Base-by-base conservation (phyloP, 2,888 invertebrate species). In the Lepas anatifera region DNA sequence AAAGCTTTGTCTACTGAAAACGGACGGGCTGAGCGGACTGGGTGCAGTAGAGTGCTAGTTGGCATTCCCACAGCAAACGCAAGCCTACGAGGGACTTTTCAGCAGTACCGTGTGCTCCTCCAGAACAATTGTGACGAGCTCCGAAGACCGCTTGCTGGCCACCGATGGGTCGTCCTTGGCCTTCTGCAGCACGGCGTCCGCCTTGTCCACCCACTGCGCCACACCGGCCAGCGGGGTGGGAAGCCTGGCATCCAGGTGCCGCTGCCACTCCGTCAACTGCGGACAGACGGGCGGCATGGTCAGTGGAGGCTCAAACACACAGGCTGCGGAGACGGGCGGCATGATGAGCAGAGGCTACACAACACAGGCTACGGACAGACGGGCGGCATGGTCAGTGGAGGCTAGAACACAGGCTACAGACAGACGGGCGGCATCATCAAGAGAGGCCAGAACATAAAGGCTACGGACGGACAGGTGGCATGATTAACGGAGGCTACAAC, bases 41-140 rank as follows among this genome's bases (percentile, higher is more conserved):
- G n/a, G n/a, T n/a, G n/a, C n/a, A n/a, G n/a, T n/a, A n/a, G n/a
- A n/a, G n/a, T n/a, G n/a, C n/a, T n/a, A n/a, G n/a, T n/a, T n/a
- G n/a, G n/a, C n/a, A n/a, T n/a, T n/a, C n/a, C n/a, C n/a, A n/a
- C n/a, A n/a, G n/a, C n/a, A n/a, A n/a, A n/a, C n/a, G 25, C 32
- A 22, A 18, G 35, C 32, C 32, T 32, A 10, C 22, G 32, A 3
- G 18, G 32, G 18, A 16, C 58, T 25, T 10, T 35, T 22, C 22
- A 58, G 25, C 58, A 58, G 58, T 58, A 58, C 58, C 58, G 58
- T 58, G 58, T 58, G 58, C 58, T 58, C 58, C 35, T 58, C 58
- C 58, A 58, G 32, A 4, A 58, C 35, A 35, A 58, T 35, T 32
- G 35, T 58, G 58, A 58, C 35, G 8, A 7, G 18, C 58, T 58